Conservation (phyloP, 2,797 vertebrate species). For the Brachymystax lenok region DNA sequence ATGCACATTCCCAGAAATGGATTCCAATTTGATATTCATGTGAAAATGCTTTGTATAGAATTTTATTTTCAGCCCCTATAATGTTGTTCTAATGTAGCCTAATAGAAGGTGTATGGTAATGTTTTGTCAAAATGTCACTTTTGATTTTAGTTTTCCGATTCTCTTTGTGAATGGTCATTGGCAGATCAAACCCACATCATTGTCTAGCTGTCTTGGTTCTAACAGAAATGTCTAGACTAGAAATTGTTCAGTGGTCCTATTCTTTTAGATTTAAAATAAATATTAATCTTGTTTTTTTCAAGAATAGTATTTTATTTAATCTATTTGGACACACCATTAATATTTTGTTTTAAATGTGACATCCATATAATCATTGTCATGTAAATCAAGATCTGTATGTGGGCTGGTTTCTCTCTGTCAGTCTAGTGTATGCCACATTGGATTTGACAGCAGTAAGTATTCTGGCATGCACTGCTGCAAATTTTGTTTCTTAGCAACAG, state of each 20-base stretch:
- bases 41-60: too few relatives aligned
- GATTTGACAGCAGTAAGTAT: background rate
- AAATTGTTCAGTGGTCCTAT: background rate
- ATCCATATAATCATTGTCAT: background rate
- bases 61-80: too few relatives aligned
- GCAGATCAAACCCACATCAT: background rate
- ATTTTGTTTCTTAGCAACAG: conserved; percentile 12
- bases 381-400: background rate
- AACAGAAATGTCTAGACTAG: background rate
- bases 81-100: background rate
- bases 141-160: background rate
- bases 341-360: background rate
- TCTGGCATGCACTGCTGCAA: conserved; percentile 2
- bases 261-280: background rate
- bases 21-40: too few relatives aligned
- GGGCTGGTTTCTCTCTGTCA: background rate
- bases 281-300: background rate
- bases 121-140: background rate
- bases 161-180: background rate
- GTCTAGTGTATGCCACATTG: background rate
- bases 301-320: background rate
- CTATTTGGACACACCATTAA: background rate
- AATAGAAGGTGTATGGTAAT: background rate
- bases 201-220: background rate
- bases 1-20: too few relatives aligned